Evolutionary conservation across 2,888 invertebrate species (phyloP), one percentile per base, ranked within the genome.

Genomic region (Sphecodes monilicornis): DNA sequence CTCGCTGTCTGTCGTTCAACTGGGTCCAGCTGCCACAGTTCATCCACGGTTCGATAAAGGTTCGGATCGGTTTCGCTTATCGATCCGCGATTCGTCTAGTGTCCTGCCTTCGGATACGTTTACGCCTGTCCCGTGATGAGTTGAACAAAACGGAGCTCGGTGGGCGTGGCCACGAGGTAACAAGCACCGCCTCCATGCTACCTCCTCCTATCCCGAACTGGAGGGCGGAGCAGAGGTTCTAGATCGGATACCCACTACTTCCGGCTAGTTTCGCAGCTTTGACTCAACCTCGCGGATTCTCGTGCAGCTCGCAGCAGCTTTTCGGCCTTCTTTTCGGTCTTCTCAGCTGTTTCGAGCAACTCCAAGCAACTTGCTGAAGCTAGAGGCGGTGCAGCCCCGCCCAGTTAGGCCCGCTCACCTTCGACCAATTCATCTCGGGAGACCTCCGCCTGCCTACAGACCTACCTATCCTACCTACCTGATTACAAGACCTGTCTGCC

Each of bases 391-490:
- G 50, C 50, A 54, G 8, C 50, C 8, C 8, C n/a, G 50, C n/a
- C 50, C 57, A 10, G 22, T 26, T 60, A 16, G 60, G 26, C 60
- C 26, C 26, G 60, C 16, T 16, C 60, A 22, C 22, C 5, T 64
- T 32, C 10, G 32, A 84, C 68, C 80, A 80, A 86, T 71, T 78
- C 87, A 89, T 75, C 88, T 83, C 64, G 22, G 64, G 18, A 66
- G 64, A 85, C 79, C n/a, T n/a, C 11, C 54, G n/a, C 54, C n/a
- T 54, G 1, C n/a, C 54, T 11, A n/a, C 54, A 1, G n/a, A 54
- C n/a, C 84, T 89, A 88, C 43, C 86, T 89, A 89, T 69, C 73
- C 87, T 87, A 87, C 82, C 82, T 90, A 88, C 76, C 80, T 83
- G 74, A 43, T 54, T 80, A 81, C 85, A 78, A 82, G 75, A 86